A percentile compares a stretch with the other conserved stretches of the same genome.
phyloP scores from a whole-genome alignment of 2,888 invertebrate species.

The Sisyra terminalis region DNA sequence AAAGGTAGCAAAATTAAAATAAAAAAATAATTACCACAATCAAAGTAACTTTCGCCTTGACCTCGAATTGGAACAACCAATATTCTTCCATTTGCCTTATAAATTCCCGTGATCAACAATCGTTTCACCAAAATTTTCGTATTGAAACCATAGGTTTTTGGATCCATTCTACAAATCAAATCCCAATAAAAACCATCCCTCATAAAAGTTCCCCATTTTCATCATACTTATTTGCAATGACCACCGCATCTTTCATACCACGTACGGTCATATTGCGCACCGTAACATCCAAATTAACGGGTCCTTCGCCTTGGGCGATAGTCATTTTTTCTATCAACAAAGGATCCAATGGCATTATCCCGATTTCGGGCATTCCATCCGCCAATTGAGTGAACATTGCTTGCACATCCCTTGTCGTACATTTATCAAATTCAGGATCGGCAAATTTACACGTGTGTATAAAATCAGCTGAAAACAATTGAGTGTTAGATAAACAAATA shows the following conservation, averaged over 20 bases:
- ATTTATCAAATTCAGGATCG: constrained; percentile 45
- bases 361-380: constrained; percentile 36
- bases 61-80: constrained; percentile 54
- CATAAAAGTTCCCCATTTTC: too few relatives aligned
- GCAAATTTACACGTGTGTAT: constrained; percentile 47
- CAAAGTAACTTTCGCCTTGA: constrained; percentile 50
- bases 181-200: too few relatives aligned
- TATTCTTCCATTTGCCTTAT: constrained; percentile 47
- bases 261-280: constrained; percentile 43
- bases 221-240: background rate
- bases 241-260: constrained; percentile 28
- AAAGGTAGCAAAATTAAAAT: background rate
- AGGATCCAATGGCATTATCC: constrained; percentile 47
- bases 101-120: constrained; percentile 29
- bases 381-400: constrained; percentile 43
- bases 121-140: constrained; percentile 36
- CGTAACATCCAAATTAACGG: constrained; percentile 51
- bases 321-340: constrained; percentile 40
- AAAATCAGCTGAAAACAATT: constrained; percentile 44
- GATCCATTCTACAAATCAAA: constrained; percentile 34
- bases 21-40: constrained; percentile 36
- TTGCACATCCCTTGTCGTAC: constrained; percentile 50
- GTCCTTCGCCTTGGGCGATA: constrained; percentile 49
- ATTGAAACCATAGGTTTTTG: constrained; percentile 48
- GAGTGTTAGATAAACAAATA: too few relatives aligned